phyloP scores from a whole-genome alignment of 1,140 invertebrate genomes.

The Alviniconcha marisindica region DNA sequence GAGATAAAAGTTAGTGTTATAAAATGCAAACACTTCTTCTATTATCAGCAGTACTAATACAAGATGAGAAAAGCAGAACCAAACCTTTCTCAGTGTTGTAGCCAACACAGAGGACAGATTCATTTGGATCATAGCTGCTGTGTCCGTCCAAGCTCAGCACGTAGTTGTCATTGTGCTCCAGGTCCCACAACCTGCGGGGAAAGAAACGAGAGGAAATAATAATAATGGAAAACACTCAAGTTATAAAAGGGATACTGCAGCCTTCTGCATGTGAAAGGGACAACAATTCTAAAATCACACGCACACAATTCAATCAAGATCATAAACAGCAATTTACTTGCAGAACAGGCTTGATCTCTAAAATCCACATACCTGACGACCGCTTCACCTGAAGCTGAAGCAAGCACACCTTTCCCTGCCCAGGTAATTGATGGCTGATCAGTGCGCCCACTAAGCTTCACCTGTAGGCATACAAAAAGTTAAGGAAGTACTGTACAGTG shows the following conservation, averaged over 20 bases:
- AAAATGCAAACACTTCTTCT: too few species aligned
- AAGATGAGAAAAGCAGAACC: not conserved
- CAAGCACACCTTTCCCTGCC: constrained; percentile 83
- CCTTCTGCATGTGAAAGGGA: too few species aligned
- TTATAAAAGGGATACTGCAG: too few species aligned
- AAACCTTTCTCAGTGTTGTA: constrained; percentile 80
- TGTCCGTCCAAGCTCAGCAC: constrained; percentile 81
- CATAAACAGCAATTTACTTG: too few species aligned
- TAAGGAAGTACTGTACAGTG: too few species aligned
- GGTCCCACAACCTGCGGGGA: constrained; percentile 89
- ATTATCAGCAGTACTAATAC: not conserved
- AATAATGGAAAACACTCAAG: too few species aligned
- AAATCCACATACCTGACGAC: constrained; percentile 71
- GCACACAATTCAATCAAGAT: too few species aligned
- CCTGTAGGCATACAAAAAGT: constrained; percentile 76
- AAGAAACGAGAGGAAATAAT: too few species aligned
- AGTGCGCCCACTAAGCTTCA: constrained; percentile 86
- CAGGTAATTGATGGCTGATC: constrained; percentile 84
- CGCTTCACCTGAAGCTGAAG: constrained; percentile 82
- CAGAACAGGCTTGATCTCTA: too few species aligned
- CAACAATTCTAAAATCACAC: too few species aligned
- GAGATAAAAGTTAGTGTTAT: too few species aligned
- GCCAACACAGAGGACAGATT: constrained; percentile 85
- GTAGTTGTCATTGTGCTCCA: constrained; percentile 94
- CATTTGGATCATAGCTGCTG: constrained; percentile 76